phyloP scores from a whole-genome alignment of 2,797 vertebrate species.

The Caiman crocodilus region DNA sequence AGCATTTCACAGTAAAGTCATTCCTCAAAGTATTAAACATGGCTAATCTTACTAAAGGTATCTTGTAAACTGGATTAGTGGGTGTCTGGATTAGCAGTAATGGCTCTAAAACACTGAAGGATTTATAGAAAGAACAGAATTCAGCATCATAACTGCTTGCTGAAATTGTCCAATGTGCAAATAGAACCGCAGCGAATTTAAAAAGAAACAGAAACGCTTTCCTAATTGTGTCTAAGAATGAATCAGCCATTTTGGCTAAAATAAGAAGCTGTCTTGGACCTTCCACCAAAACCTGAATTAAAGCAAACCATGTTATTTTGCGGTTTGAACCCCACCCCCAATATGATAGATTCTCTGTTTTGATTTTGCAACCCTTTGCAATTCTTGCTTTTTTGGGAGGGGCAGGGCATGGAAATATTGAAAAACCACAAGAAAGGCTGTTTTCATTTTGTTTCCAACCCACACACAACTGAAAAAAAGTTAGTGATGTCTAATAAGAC shows the following conservation, averaged over 20 bases:
- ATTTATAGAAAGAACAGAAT: neutral
- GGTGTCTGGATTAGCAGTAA: slow-evolving; percentile 2
- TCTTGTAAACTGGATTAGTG: neutral
- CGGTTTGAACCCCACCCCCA: neutral
- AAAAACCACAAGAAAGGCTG: slow-evolving; percentile 2
- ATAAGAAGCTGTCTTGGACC: neutral
- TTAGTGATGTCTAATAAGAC: neutral
- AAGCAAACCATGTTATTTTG: slow-evolving; percentile 4
- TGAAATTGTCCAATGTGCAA: neutral
- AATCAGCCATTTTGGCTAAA: neutral
- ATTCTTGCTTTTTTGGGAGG: slow-evolving; percentile 15
- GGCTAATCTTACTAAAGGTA: slow-evolving; percentile 13
- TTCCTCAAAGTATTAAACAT: slow-evolving; percentile 1
- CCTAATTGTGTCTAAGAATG: neutral
- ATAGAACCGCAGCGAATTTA: neutral
- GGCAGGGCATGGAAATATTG: neutral
- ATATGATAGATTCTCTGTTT: neutral
- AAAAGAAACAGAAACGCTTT: neutral
- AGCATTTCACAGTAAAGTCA: neutral
- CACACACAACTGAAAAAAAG: neutral
- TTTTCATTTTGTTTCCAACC: neutral
- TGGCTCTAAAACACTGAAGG: neutral
- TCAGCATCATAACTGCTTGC: neutral
- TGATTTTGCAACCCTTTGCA: neutral
- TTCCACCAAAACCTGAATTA: neutral